Conservation (phyloP, 2,797 vertebrate genomes). For the Furcifer pardalis region DNA sequence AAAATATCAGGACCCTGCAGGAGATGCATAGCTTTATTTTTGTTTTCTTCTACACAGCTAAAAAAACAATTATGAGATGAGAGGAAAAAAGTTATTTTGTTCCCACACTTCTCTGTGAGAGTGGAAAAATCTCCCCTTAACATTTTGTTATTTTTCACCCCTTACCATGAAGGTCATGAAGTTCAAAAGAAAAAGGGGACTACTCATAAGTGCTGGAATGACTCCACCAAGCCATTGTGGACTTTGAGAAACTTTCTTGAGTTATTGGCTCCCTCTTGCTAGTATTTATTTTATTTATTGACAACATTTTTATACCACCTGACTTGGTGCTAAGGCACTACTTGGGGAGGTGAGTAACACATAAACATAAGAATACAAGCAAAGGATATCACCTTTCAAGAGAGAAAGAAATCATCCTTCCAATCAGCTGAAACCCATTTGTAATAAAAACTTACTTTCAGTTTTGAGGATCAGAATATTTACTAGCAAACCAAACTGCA, state of each 20-base stretch:
- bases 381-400: no score
- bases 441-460: no score
- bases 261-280: no score
- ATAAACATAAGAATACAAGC: no score
- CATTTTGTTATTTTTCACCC: neutral
- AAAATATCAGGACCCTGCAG: constrained; percentile 40
- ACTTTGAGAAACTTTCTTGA: neutral
- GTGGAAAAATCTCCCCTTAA: constrained; percentile 43
- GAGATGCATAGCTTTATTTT: constrained; percentile 61
- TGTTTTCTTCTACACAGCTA: constrained; percentile 63
- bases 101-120: constrained; percentile 48
- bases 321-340: no score
- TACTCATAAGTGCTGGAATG: neutral
- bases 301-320: no score
- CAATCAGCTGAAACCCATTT: no score
- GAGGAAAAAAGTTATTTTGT: constrained; percentile 64
- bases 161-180: constrained; percentile 34
- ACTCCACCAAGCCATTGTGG: neutral
- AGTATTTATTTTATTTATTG: no score
- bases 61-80: constrained; percentile 69
- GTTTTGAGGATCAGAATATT: no score
- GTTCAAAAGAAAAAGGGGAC: constrained; percentile 12
- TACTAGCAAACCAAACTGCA: no score
- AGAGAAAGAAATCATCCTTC: no score
- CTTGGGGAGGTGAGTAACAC: no score